Percentiles rank a stretch among this genome's conserved stretches.
phyloP scores from a whole-genome alignment of 2,113 vertebrate species.

The Microcebus murinus region DNA sequence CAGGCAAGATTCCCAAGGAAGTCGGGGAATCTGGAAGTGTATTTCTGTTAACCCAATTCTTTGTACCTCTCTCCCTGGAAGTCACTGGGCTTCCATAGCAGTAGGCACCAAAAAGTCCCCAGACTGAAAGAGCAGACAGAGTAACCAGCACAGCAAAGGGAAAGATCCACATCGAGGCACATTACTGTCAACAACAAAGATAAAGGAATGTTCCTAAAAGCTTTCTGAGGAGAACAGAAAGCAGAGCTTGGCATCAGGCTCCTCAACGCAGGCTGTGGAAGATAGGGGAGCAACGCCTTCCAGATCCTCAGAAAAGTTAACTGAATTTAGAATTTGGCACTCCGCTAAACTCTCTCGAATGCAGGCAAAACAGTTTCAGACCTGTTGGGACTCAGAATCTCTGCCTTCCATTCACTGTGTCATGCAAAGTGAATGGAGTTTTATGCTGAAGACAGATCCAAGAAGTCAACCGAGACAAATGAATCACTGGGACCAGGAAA shows the following conservation, averaged over 20 bases:
- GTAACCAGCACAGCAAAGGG: neutral
- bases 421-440: neutral
- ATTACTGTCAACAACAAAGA: neutral
- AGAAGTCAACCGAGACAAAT: neutral
- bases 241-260: neutral
- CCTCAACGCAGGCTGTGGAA: neutral
- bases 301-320: neutral
- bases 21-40: neutral
- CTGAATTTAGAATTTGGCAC: neutral
- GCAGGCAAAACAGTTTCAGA: neutral
- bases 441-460: neutral
- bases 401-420: neutral
- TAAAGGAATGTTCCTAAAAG: neutral
- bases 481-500: neutral
- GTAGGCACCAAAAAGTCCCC: neutral
- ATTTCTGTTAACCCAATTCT: neutral
- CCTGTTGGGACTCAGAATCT: neutral
- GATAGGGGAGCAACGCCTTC: neutral
- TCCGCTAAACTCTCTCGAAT: neutral
- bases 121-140: neutral
- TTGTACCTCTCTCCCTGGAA: neutral
- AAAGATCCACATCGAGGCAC: neutral
- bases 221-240: neutral
- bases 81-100: neutral
- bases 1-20: neutral